These are phyloP conservation scores for Drosophila pegasa DNA, from an alignment of 2,888 invertebrate genomes.

Conservation along the genomic window DNA sequence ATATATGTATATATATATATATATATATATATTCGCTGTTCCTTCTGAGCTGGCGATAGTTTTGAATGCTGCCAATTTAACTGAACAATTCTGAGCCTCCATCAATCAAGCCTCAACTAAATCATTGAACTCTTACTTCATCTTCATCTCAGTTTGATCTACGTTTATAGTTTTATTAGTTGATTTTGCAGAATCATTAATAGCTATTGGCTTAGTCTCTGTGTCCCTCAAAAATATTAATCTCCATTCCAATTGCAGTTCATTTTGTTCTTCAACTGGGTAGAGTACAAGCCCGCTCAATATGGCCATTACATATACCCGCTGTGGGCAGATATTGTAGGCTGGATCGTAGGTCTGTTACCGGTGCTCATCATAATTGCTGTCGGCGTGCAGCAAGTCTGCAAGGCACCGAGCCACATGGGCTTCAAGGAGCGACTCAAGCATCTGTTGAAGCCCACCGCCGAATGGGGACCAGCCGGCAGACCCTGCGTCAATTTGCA, in stretches of 20 bases:
- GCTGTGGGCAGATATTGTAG: conserved; percentile 91
- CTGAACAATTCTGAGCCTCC: too few species aligned
- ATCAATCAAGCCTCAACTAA: too few species aligned
- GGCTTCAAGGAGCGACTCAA: conserved; percentile 87
- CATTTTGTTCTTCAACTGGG: conserved; percentile 92
- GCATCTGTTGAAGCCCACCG: conserved; percentile 88
- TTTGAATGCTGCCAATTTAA: too few species aligned
- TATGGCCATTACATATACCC: conserved; percentile 92
- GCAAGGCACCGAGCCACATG: conserved; percentile 87
- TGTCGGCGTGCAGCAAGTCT: conserved; percentile 87
- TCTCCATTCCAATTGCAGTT: conserved; percentile 86
- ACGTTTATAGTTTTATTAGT: too few species aligned
- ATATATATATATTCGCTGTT: too few species aligned
- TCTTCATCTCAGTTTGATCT: too few species aligned
- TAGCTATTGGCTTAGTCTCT: too few species aligned
- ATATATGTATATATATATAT: too few species aligned
- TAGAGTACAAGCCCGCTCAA: conserved; percentile 90
- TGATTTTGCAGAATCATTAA: too few species aligned
- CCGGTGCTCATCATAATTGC: conserved; percentile 89
- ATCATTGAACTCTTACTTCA: too few species aligned
- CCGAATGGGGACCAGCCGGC: conserved; percentile 89
- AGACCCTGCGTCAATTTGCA: conserved; percentile 82
- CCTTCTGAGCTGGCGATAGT: too few species aligned
- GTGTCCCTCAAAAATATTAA: background rate
- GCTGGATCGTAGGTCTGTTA: conserved; percentile 91